Evolutionary conservation across 2,888 invertebrate genomes (phyloP).

Genomic region (Helicoverpa assulta): DNA sequence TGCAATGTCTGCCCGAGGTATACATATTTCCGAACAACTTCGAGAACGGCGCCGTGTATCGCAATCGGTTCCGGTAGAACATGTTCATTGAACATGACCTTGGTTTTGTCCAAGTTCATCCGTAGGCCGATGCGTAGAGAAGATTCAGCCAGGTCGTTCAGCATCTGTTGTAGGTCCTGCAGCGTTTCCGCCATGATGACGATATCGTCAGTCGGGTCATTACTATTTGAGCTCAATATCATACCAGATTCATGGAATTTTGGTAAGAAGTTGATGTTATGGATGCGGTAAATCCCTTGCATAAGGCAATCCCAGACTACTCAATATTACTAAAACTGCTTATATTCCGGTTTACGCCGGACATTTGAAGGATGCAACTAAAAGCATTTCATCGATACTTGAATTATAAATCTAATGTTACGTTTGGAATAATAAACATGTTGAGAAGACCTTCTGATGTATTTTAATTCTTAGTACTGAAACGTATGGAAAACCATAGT

Average conservation of each 20-base stretch:
- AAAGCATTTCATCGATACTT: slow-evolving; percentile 1
- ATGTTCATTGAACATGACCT: no score
- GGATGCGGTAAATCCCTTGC: slow-evolving; percentile 47
- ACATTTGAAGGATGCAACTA: slow-evolving; percentile 9
- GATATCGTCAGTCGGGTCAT: no score
- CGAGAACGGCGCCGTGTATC: no score
- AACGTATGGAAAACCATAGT: not conserved
- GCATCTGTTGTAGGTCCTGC: no score
- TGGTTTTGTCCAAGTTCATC: no score
- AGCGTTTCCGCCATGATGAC: no score
- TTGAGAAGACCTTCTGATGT: not conserved
- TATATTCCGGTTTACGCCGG: slow-evolving; percentile 33
- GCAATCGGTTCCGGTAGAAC: no score
- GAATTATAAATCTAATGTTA: slow-evolving; percentile 6
- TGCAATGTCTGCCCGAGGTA: no score
- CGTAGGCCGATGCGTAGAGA: no score
- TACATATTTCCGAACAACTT: no score
- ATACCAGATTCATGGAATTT: slow-evolving; percentile 20
- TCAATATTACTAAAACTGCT: not conserved
- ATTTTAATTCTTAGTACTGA: slow-evolving; percentile 3
- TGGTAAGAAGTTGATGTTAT: slow-evolving; percentile 10
- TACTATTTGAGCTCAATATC: slow-evolving; percentile 23
- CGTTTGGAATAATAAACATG: not conserved
- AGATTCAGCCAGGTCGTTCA: no score
- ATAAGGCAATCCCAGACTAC: slow-evolving; percentile 14